Conservation (phyloP, 2,113 vertebrate species). For the Scytalopus superciliaris region DNA sequence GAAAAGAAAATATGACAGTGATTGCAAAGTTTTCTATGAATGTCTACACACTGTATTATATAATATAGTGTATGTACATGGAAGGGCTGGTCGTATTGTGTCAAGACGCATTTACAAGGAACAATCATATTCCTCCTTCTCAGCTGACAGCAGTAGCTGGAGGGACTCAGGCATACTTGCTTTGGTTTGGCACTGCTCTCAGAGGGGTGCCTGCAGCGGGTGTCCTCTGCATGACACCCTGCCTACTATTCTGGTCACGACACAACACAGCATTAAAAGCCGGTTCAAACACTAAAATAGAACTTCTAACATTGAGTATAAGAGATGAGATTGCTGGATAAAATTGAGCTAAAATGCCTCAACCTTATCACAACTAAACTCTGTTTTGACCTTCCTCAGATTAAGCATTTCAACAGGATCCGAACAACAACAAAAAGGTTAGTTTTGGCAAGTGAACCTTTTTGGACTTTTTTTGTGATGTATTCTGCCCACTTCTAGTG, state of each 20-base stretch:
- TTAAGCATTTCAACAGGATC: neutral
- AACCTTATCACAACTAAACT: neutral
- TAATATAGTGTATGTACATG: neutral
- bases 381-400: neutral
- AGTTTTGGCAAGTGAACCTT: neutral
- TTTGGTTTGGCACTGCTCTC: conserved; percentile 1
- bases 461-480: neutral
- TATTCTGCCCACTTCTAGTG: neutral
- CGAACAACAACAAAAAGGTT: neutral
- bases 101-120: conserved; percentile 41
- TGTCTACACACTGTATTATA: conserved; percentile 10
- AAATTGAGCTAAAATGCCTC: neutral
- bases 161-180: conserved; percentile 29
- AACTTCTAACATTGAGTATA: neutral
- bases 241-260: conserved; percentile 19
- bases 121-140: neutral
- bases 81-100: conserved; percentile 18
- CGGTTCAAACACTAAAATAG: neutral
- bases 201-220: conserved; percentile 4
- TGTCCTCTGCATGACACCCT: conserved; percentile 49
- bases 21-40: conserved; percentile 28
- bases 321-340: neutral
- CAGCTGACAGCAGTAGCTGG: conserved; percentile 46
- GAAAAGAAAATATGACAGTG: neutral
- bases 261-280: neutral